These are phyloP conservation scores for Cladopsammia gracilis DNA, from an alignment of 64 coral and sea anemone species.

Conservation along the genomic window DNA sequence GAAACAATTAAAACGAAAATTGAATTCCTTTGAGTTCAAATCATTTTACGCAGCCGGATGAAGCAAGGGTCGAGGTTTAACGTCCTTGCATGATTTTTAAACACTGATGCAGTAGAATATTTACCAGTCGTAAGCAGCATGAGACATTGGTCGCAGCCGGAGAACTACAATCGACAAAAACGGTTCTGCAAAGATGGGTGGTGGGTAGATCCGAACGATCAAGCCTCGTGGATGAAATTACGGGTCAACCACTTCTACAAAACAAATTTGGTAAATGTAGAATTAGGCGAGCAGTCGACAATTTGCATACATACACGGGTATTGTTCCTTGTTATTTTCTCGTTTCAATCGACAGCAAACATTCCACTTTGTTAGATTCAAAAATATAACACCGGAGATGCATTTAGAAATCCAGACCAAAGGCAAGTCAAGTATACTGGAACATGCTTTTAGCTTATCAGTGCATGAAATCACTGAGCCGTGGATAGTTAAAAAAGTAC, in stretches of 20 bases:
- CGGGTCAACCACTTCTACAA: not conserved
- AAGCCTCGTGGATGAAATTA: not conserved
- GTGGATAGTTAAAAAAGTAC: not conserved
- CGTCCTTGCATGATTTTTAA: not conserved
- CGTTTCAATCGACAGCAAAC: constrained; percentile 12
- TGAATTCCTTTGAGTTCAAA: not conserved
- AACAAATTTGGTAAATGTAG: not conserved
- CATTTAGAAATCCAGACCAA: not conserved
- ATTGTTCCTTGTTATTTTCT: not conserved
- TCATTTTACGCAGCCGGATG: not conserved
- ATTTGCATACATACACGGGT: not conserved
- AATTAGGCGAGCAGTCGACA: constrained; percentile 3
- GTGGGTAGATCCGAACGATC: not conserved
- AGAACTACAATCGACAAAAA: not conserved
- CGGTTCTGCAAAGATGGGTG: too few relatives aligned
- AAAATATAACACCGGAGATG: not conserved
- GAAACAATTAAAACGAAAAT: constrained; percentile 7
- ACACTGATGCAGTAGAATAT: not conserved
- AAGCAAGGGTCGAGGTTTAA: not conserved
- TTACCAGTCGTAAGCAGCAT: not conserved
- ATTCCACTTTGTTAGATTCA: constrained; percentile 37
- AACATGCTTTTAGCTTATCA: not conserved
- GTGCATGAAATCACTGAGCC: not conserved
- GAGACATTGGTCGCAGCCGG: not conserved
- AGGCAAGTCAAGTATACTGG: not conserved